Conservation (phyloP, 2,888 invertebrate genomes). For the Choristoneura rosaceana region DNA sequence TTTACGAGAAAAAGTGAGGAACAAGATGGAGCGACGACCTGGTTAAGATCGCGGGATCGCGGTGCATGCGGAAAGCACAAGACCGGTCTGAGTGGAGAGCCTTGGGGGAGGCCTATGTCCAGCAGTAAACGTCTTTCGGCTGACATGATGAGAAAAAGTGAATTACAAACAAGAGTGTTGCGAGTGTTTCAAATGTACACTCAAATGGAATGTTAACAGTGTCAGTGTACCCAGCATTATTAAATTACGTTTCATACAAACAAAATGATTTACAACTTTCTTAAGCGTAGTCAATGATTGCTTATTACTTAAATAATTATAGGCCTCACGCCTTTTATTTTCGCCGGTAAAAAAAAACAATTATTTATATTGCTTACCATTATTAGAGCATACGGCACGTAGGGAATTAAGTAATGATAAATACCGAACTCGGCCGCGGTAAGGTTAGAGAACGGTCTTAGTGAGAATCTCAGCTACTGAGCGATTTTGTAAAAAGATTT, state of each 20-base stretch:
- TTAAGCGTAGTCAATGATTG: constrained; percentile 27
- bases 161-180: no score
- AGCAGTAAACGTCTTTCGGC: no score
- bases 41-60: no score
- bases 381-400: constrained; percentile 48
- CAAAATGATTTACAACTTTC: constrained; percentile 37
- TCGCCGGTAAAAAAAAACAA: constrained; percentile 39
- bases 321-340: constrained; percentile 30
- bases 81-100: no score
- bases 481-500: neutral
- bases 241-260: constrained; percentile 6
- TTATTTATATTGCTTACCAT: constrained; percentile 50
- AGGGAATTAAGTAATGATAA: constrained; percentile 65
- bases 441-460: constrained; percentile 49
- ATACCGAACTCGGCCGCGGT: constrained; percentile 67
- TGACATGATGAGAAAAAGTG: no score
- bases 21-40: no score
- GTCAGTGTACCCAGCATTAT: neutral
- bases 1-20: no score
- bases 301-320: constrained; percentile 38
- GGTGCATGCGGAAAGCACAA: no score
- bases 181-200: neutral
- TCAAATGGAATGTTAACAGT: constrained; percentile 9
- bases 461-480: neutral
- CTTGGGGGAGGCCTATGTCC: no score